These are phyloP conservation scores for Neocrepidodera transversa DNA, from an alignment of 2,888 invertebrate genomes.

Conservation along the genomic window DNA sequence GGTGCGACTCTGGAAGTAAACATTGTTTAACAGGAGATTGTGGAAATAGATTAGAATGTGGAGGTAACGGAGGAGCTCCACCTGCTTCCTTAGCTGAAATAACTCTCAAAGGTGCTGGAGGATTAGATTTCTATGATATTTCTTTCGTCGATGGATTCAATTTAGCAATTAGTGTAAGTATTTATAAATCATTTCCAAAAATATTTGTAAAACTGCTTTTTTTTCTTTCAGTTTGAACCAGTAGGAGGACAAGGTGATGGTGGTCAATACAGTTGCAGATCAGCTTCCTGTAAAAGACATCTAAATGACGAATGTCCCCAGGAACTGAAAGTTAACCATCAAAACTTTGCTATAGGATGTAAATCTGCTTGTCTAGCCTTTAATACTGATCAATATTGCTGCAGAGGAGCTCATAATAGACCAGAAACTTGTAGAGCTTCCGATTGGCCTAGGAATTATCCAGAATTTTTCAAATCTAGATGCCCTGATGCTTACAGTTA, in stretches of 20 bases:
- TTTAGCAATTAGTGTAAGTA: constrained; percentile 51
- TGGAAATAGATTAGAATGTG: constrained; percentile 57
- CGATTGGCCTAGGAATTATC: constrained; percentile 56
- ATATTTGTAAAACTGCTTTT: not conserved
- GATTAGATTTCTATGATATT: constrained; percentile 62
- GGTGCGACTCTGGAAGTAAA: constrained; percentile 52
- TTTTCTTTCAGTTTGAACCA: constrained; percentile 49
- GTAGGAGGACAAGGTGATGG: constrained; percentile 47
- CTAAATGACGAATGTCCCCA: constrained; percentile 57
- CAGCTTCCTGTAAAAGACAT: constrained; percentile 52
- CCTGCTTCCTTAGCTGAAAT: constrained; percentile 61
- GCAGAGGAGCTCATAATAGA: constrained; percentile 56
- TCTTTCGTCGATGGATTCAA: constrained; percentile 64
- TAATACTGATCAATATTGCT: constrained; percentile 62
- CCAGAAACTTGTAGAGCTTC: constrained; percentile 58
- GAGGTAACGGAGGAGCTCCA: constrained; percentile 60
- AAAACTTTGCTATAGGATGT: constrained; percentile 57
- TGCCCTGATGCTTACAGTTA: constrained; percentile 65
- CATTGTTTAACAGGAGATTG: constrained; percentile 59
- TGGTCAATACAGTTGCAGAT: constrained; percentile 56
- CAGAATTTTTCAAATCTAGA: constrained; percentile 58
- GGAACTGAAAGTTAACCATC: constrained; percentile 49
- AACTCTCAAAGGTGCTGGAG: constrained; percentile 55
- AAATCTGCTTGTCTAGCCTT: constrained; percentile 62
- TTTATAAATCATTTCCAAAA: not conserved